These are phyloP conservation scores for Cyanoliseus patagonus DNA, from an alignment of 2,113 vertebrate species.

Conservation along the genomic window DNA sequence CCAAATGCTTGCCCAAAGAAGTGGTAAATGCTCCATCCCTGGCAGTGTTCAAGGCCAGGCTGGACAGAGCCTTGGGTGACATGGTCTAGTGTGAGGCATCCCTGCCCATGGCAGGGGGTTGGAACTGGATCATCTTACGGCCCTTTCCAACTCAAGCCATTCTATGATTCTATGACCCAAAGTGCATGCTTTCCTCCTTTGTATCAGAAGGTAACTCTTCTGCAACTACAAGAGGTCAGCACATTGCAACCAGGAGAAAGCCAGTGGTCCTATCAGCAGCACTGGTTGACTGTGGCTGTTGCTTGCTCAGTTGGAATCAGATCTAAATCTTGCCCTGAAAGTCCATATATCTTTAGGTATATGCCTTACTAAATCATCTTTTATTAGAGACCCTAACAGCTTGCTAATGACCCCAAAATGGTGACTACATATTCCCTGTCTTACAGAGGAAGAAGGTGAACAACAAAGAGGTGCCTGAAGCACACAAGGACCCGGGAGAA, in stretches of 20 bases:
- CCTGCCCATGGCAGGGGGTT: not conserved
- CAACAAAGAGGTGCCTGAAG: not conserved
- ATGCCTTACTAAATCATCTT: not conserved
- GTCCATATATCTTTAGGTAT: not conserved
- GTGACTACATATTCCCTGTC: accelerated
- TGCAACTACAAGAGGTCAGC: not conserved
- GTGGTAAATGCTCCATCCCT: not conserved
- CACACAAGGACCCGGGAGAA: accelerated
- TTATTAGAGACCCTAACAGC: not conserved
- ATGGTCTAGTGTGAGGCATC: not conserved
- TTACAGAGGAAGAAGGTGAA: not conserved
- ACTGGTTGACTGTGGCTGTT: not conserved
- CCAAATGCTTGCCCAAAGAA: not conserved
- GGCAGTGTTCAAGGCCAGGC: not conserved
- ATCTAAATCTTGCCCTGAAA: not conserved
- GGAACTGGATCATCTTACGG: not conserved
- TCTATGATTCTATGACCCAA: not conserved
- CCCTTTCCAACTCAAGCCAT: not conserved
- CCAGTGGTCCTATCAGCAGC: not conserved
- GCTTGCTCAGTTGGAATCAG: not conserved
- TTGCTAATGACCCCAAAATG: not conserved
- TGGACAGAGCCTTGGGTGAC: not conserved
- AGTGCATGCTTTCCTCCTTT: not conserved
- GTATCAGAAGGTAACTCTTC: not conserved
- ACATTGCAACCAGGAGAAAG: not conserved